A percentile compares a stretch with the other conserved stretches of the same genome.
Conservation (phyloP, 2,888 invertebrate species). For the Leucania comma region DNA sequence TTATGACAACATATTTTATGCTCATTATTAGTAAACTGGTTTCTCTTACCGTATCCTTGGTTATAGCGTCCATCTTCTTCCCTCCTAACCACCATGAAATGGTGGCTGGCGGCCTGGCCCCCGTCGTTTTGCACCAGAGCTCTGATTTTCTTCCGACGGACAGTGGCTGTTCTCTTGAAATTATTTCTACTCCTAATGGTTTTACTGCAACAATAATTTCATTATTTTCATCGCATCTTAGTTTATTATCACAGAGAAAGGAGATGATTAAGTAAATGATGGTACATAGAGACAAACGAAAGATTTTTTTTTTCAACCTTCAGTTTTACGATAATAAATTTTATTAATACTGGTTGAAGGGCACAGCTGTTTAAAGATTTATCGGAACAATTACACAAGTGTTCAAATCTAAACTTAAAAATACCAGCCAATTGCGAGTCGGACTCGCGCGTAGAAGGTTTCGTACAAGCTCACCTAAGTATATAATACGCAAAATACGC, state of each 20-base stretch:
- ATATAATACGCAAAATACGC: no score
- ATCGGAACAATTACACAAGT: no score
- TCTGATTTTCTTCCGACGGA: slow-evolving; percentile 96
- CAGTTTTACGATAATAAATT: no score
- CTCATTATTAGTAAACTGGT: no score
- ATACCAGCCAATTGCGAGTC: no score
- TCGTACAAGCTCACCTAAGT: no score
- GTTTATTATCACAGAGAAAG: background rate
- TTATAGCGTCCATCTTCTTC: slow-evolving; percentile 90
- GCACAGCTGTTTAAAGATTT: no score
- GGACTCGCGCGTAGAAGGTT: no score
- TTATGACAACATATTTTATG: no score
- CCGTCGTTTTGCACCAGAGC: slow-evolving; percentile 95
- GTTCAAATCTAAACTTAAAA: no score
- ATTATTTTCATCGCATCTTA: background rate
- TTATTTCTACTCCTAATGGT: slow-evolving; percentile 94
- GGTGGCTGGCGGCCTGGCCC: slow-evolving; percentile 96
- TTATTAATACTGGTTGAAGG: no score
- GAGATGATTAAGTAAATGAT: background rate
- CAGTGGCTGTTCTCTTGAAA: slow-evolving; percentile 95
- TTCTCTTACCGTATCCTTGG: slow-evolving; percentile 81
- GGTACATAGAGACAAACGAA: background rate
- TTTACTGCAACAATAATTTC: slow-evolving; percentile 92
- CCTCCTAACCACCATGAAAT: slow-evolving; percentile 96
- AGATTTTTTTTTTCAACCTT: no score